Conservation (phyloP, 2,797 vertebrate genomes). For the Macrochelys suwanniensis region DNA sequence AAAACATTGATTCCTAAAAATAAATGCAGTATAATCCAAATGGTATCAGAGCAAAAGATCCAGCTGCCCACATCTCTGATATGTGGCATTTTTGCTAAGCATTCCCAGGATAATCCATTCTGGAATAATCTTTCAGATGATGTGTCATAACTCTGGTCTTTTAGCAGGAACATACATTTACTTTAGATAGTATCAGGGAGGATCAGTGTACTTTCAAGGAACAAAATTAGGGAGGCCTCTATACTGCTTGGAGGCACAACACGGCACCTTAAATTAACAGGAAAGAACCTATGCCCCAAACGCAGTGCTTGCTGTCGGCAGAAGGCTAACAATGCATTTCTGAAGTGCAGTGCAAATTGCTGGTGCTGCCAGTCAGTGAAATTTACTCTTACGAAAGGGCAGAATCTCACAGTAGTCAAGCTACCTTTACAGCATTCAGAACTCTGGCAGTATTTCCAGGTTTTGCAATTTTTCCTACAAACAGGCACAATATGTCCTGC, state of each 20-base stretch:
- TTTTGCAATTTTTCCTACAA: background rate
- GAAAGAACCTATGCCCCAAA: background rate
- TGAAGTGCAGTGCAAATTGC: background rate
- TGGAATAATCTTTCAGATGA: background rate
- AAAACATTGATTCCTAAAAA: background rate
- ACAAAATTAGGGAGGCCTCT: background rate
- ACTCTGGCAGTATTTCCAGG: background rate
- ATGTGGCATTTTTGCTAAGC: background rate
- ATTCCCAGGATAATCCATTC: background rate
- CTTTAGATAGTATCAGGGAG: background rate
- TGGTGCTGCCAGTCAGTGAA: background rate
- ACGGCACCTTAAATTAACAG: background rate
- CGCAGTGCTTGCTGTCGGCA: background rate
- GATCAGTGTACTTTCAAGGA: background rate
- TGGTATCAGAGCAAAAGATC: background rate
- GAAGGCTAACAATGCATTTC: background rate
- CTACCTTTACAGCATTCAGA: background rate
- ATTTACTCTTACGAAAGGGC: background rate
- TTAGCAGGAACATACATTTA: background rate
- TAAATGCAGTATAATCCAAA: background rate
- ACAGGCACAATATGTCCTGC: background rate
- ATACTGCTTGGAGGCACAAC: background rate
- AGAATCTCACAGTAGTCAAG: background rate
- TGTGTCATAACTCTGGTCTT: background rate
- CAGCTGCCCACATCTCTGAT: background rate